Percentiles rank a stretch among this genome's conserved stretches.
Evolutionary conservation across 2,888 invertebrate species (phyloP).

Genomic region (Diarsia dahlii): DNA sequence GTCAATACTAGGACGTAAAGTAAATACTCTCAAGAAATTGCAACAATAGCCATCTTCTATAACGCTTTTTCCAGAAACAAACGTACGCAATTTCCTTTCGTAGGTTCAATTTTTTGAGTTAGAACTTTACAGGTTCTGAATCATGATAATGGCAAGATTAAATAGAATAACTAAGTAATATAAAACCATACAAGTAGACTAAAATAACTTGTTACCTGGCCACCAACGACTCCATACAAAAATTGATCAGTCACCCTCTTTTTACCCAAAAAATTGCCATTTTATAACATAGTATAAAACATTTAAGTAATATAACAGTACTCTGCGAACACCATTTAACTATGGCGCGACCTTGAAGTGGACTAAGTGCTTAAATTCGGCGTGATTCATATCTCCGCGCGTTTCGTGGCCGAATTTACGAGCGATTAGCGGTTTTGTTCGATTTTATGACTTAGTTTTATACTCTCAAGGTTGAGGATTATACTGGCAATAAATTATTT

Average conservation of each 20-base stretch:
- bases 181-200: neutral
- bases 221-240: constrained; percentile 4
- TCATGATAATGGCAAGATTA: no score
- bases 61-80: neutral
- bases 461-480: constrained; percentile 42
- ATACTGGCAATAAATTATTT: constrained; percentile 39
- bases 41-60: neutral
- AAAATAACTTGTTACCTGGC: neutral
- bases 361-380: constrained; percentile 73
- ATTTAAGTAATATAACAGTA: constrained; percentile 43
- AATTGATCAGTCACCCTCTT: constrained; percentile 23
- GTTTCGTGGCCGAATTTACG: constrained; percentile 50
- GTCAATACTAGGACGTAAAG: neutral
- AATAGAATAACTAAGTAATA: neutral
- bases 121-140: neutral
- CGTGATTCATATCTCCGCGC: constrained; percentile 73
- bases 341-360: constrained; percentile 70
- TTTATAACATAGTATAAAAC: constrained; percentile 16
- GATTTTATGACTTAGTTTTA: constrained; percentile 43
- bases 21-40: no score
- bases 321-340: constrained; percentile 51
- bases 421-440: constrained; percentile 43
- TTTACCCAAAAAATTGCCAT: constrained; percentile 2
- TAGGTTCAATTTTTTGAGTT: neutral
- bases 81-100: neutral